Base-by-base conservation (phyloP, 1,140 invertebrate species). In the Drosophila sulfurigaster region DNA sequence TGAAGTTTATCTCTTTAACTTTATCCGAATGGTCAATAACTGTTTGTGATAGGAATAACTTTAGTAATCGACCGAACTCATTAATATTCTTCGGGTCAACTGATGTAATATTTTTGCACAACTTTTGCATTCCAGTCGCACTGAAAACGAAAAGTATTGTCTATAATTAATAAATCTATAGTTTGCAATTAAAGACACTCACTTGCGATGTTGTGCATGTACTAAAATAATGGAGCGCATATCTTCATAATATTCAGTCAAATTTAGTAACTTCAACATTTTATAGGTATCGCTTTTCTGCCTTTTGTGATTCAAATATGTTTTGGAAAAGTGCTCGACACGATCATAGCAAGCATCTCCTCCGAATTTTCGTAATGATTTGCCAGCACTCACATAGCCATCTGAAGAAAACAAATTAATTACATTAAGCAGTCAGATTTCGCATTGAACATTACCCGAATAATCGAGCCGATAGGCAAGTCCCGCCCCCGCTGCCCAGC, bases 401-500 rank as follows among this genome's bases (percentile, higher is more conserved):
- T 75, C 72, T 75, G 20, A 8, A 43, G 10, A 66, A 56, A 1
- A 2, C 20, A 25, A 25, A 3, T 25, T 10, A 8, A 32, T 32
- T 32, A 32, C 6, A 3, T 15, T 10, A 7, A 41, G 7, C 28
- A 4, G 0, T 4, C 11, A 5, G 28, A 11, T 38, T 32, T 5
- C 1, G 7, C n/a, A 3, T 25, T 20, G 6, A 15, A 41, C 11
- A 7, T 60, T 52, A 71, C 72, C 72, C 13, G 67, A 41, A 15
- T 76, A 79, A 54, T 79, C 74, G 16, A 75, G 49, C 38, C 63
- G 70, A 20, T 60, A 79, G 41, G 45, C 38, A 16, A 97, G 93
- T n/a, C 96, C 96, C 38, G 94, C 96, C 89, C 95, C 96, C 35
- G 96, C 95, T 2, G 96, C 94, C 48, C 97, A 93, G 15, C 95